Evolutionary conservation across 2,113 vertebrate species (phyloP), one percentile per base, ranked within the genome.

Genomic region (Girardinichthys multiradiatus): DNA sequence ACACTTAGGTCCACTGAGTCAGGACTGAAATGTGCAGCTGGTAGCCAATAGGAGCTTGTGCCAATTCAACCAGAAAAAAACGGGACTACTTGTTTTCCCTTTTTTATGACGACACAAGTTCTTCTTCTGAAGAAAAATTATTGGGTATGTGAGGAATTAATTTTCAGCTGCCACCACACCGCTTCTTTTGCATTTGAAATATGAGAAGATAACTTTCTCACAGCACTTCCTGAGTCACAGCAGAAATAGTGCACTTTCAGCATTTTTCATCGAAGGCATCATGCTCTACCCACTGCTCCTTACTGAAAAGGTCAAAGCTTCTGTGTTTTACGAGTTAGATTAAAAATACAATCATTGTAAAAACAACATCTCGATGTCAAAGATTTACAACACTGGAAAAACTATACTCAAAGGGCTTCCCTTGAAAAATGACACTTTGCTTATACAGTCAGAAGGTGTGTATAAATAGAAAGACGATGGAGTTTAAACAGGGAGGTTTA

Each of bases 11-110:
- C 85, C 81, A 78, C 88, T 68, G 84, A 81, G 82, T 80, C 79
- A 65, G 79, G 85, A 87, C 61, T 83, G 82, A 90, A 90, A 87
- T 86, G 79, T 82, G 80, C 84, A 77, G 81, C 83, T 74, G 80
- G 86, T 78, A 86, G 85, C 85, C 71, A 19, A 83, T 42, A 82
- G 89, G 73, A 89, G 72, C 79, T 83, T 70, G 79, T 79, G 70
- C 82, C 83, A 79, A 75, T 74, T 87, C 87, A 83, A 85, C 66
- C 80, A 73, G 64, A 84, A 4, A 77, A 78, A 35, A 80, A 63
- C 74, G 45, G 57, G 67, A 60, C 74, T 67, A 75, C 82, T 81
- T 82, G 68, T 83, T 77, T 83, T 24, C 24, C 68, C 64, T 72
- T 85, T 45, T 84, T 88, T 77, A 80, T 60, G 82, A 77, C 80